phyloP scores from a whole-genome alignment of 2,113 vertebrate genomes.

The Takifugu flavidus region DNA sequence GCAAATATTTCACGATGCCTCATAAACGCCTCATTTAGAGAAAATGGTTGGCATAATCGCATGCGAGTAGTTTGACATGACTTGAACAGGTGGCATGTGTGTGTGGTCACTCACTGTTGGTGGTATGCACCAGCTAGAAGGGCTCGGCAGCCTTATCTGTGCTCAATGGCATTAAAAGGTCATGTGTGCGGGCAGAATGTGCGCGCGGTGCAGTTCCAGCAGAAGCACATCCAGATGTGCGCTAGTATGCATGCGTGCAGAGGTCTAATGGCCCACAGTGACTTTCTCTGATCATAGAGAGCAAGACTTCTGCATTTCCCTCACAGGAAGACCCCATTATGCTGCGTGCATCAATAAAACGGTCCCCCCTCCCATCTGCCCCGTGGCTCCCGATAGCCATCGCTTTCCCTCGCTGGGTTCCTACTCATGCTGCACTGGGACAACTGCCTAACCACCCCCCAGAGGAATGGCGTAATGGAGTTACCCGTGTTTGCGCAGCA shows the following conservation, averaged over 20 bases:
- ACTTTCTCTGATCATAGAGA: slow-evolving; percentile 44
- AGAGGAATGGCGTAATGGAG: slow-evolving; percentile 54
- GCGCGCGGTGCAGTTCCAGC: slow-evolving; percentile 39
- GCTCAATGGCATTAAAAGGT: slow-evolving; percentile 47
- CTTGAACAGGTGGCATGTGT: slow-evolving; percentile 20
- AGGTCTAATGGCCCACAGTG: slow-evolving; percentile 55
- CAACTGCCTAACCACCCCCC: slow-evolving; percentile 46
- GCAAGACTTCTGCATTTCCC: slow-evolving; percentile 29
- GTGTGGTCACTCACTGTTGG: slow-evolving; percentile 16
- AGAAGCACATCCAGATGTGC: slow-evolving; percentile 68
- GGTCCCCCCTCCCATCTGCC: slow-evolving; percentile 42
- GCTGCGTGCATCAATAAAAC: slow-evolving; percentile 44
- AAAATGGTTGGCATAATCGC: background rate
- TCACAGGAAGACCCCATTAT: slow-evolving; percentile 68
- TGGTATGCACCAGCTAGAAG: slow-evolving; percentile 14
- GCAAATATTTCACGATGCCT: background rate
- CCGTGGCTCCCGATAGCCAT: slow-evolving; percentile 63
- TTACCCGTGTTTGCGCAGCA: slow-evolving; percentile 51
- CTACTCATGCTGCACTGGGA: slow-evolving; percentile 58
- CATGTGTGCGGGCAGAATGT: slow-evolving; percentile 37
- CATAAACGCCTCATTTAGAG: background rate
- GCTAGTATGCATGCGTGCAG: slow-evolving; percentile 46
- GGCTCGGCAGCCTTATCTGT: slow-evolving; percentile 40
- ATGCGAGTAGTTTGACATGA: slow-evolving; percentile 9
- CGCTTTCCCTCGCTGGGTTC: slow-evolving; percentile 64